A percentile compares a stretch with the other conserved stretches of the same genome.
Conservation (phyloP, 1,140 invertebrate species). For the Heterodera schachtii region DNA sequence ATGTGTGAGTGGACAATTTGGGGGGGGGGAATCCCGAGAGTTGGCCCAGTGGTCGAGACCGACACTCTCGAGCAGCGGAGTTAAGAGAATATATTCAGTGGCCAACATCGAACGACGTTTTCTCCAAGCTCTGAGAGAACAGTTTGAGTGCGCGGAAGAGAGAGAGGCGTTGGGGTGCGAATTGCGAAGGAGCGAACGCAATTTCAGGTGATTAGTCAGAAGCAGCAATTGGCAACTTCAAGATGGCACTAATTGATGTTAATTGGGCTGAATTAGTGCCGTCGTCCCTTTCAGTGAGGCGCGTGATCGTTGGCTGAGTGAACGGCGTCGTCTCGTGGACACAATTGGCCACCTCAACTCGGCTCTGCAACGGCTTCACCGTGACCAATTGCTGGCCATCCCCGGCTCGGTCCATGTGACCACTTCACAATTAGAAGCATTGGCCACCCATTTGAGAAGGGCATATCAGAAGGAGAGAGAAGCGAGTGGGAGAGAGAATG, state of each 20-base stretch:
- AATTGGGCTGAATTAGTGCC: no score
- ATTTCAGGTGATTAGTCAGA: constrained; percentile 28
- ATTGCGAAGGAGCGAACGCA: constrained; percentile 26
- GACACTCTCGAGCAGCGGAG: no score
- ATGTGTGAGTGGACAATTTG: constrained; percentile 37
- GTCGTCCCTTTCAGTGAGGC: constrained; percentile 11
- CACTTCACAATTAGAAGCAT: constrained; percentile 8
- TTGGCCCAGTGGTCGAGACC: no score
- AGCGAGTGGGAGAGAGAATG: not conserved
- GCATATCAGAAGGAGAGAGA: not conserved
- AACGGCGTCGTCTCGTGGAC: constrained; percentile 23
- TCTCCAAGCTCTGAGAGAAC: constrained; percentile 47
- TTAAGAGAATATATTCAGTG: no score
- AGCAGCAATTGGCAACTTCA: not conserved
- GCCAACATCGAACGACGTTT: constrained; percentile 53
- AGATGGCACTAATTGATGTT: not conserved
- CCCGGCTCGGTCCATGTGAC: not conserved
- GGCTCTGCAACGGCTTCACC: constrained; percentile 5
- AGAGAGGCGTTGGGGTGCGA: constrained; percentile 32
- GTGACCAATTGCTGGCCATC: not conserved
- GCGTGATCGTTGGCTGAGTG: constrained; percentile 15
- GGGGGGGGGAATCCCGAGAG: no score
- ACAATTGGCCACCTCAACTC: constrained; percentile 8
- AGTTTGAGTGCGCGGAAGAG: constrained; percentile 45
- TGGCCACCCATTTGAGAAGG: constrained; percentile 6